Conservation (phyloP, 2,888 invertebrate genomes). For the Stramonita haemastoma region DNA sequence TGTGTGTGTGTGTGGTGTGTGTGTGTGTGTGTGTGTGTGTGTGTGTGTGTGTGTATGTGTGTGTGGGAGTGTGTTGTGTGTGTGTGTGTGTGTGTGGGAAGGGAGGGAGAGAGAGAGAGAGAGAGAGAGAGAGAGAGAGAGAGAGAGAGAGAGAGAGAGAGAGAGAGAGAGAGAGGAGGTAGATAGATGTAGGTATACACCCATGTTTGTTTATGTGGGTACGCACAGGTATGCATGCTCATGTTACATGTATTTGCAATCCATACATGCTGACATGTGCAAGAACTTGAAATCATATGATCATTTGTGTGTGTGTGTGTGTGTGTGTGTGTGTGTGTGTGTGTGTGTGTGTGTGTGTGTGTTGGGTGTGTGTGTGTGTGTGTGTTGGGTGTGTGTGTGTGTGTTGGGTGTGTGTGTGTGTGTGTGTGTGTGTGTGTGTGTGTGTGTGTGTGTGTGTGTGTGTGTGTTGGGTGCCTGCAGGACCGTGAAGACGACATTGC, state of each 20-base stretch:
- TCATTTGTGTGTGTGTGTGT: neutral
- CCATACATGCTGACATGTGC: too few species aligned
- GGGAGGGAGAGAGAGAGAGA: too few species aligned
- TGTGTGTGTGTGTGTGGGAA: too few species aligned
- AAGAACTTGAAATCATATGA: too few species aligned
- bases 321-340: neutral
- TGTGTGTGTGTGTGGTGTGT: too few species aligned
- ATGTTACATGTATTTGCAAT: too few species aligned
- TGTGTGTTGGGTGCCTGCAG: conserved; percentile 49
- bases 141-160: too few species aligned
- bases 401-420: neutral
- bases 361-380: neutral
- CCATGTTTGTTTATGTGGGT: neutral
- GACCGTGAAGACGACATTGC: conserved; percentile 72
- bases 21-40: too few species aligned
- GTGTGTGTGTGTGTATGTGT: conserved; percentile 4
- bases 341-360: neutral
- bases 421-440: neutral
- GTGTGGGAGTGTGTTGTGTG: too few species aligned
- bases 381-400: neutral
- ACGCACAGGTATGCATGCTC: neutral
- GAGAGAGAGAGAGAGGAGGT: too few species aligned
- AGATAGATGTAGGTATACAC: too few species aligned
- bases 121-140: too few species aligned
- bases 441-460: neutral